Evolutionary conservation across 2,888 invertebrate species (phyloP), one percentile per base, ranked within the genome.

Genomic region (Brachylomia viminalis): DNA sequence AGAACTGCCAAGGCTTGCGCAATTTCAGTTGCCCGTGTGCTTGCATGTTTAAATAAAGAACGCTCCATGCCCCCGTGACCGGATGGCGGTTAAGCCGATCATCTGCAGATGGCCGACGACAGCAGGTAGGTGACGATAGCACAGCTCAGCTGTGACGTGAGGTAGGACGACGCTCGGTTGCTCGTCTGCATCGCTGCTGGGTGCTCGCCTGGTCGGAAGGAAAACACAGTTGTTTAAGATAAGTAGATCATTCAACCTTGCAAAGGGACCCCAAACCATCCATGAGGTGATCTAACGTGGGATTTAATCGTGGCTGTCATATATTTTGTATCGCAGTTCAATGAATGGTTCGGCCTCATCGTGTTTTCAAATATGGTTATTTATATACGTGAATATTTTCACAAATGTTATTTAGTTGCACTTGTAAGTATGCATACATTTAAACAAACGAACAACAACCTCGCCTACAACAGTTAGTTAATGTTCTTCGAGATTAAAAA

Each of bases 261-360:
- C 42, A 42, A 42, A 42, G 10, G 42, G 42, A 42, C 42, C 42
- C 42, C 10, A 42, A 10, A 10, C 42, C 42, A 7, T 42, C 42
- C 42, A 42, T 42, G 42, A 42, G 42, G 42, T 42, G 42, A 8
- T 8, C 42, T 7, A 38, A 38, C 5, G 38, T 42, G 42, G 42
- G 6, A 1, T 42, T 42, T 38, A 7, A n/a, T 99, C 0, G 97
- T 99, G 4, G 99, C 99, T 2, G 98, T 99, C 30, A 95, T 98
- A 5, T 99, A 98, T 94, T 99, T 99, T 91, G 96, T 99, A 27
- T 97, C 97, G 6, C 97, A 97, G 20, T 99, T 99, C 95, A 99
- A 99, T 92, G 97, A 97, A 82, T 99, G 99, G 98, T 99, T 99
- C 94, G 99, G 99, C 0, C 94, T 99, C 30, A 99, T 99, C 86